phyloP scores from a whole-genome alignment of 2,797 vertebrate genomes.

The Alcedo quadribrachys region DNA sequence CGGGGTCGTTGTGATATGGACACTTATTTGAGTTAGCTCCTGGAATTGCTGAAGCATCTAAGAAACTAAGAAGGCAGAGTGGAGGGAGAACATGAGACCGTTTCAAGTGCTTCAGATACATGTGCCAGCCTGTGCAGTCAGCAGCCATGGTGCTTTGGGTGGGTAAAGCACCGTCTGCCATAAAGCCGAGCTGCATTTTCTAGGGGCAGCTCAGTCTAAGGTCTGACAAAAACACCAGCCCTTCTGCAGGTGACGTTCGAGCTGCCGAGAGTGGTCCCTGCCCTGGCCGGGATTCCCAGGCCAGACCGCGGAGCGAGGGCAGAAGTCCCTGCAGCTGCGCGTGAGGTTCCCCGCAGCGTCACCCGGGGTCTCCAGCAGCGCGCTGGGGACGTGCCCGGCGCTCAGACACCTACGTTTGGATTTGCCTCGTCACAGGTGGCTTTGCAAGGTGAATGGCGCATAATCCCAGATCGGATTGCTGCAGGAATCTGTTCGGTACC shows the following conservation, averaged over 20 bases:
- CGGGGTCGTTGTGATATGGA: neutral
- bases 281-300: neutral
- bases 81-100: neutral
- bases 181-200: neutral
- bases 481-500: neutral
- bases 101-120: neutral
- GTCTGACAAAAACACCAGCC: neutral
- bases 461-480: neutral
- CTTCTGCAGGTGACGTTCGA: neutral
- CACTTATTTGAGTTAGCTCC: neutral
- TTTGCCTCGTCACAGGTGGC: neutral
- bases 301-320: neutral
- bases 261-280: neutral
- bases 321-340: neutral
- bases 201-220: neutral
- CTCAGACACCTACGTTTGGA: rapidly evolving
- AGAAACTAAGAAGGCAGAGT: neutral
- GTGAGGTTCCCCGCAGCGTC: too few species aligned
- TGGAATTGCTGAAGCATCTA: neutral
- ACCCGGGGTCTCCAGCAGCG: neutral
- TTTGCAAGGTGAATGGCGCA: neutral
- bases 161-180: neutral
- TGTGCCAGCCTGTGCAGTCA: neutral
- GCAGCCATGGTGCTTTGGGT: neutral
- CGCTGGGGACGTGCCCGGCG: neutral